Evolutionary conservation across 2,797 vertebrate genomes (phyloP), one percentile per base, ranked within the genome.

Genomic region (Mormyrus proboscirostris): DNA sequence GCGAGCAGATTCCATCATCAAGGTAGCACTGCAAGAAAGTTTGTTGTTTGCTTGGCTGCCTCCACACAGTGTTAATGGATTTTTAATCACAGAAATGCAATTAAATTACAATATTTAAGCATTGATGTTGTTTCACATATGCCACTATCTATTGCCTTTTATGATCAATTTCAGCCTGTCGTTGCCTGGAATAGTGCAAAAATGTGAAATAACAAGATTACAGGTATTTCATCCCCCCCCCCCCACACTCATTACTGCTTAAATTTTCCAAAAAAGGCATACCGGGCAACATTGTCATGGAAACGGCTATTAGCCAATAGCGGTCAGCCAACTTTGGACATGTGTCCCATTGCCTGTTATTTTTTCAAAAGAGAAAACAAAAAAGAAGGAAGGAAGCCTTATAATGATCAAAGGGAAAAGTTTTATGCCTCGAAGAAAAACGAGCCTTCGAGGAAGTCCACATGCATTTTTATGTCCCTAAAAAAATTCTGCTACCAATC

Each of bases 161-260:
- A 85, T 89, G 4, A 10, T 65, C 22, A 49, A 85, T 85, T 65
- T 25, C 33, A 47, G 22, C 7, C 82, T 33, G 44, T 49, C 12
- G 29, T 86, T 89, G 44, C 88, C 82, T 19, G 44, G 7, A 44
- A 49, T 53, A 59, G 57, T 82, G 33, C 3, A 22, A 90, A 96
- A 95, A 96, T 94, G 92, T 95, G 93, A 92, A 95, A 93, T 94
- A 94, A 95, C 91, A 93, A 92, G 94, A 95, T 96, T 95, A 95
- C 92, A 95, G 95, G 94, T 94, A 94, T 94, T 95, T 94, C 95
- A 92, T 95, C 29, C 29, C 29, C 29, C 92, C 91, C 94, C 92
- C 93, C 91, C 38, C 94, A 94, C 95, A n/a, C 95, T 92, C 65
- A 91, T 94, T 91, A 88, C 92, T 95, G 93, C 95, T 95, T 95